phyloP scores from a whole-genome alignment of 2,888 invertebrate species.

The Dichetophora obliterata region DNA sequence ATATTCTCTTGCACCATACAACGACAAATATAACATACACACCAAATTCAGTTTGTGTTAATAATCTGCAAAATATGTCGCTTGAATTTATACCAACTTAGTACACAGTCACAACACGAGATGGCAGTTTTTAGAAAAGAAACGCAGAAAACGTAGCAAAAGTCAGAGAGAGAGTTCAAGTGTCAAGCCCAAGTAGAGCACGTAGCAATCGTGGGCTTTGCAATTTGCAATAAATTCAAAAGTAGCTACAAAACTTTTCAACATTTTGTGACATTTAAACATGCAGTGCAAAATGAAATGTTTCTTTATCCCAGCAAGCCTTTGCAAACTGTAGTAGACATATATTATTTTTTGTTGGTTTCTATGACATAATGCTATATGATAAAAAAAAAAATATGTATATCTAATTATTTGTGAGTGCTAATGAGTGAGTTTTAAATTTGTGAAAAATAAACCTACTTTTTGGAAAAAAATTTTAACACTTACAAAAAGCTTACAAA shows the following conservation, averaged over 20 bases:
- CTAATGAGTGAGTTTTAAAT: no score
- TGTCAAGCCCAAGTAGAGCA: not conserved
- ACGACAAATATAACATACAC: not conserved
- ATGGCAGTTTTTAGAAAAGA: not conserved
- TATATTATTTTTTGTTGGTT: no score
- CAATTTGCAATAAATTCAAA: constrained; percentile 17
- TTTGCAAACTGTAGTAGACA: no score
- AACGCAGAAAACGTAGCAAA: constrained; percentile 1
- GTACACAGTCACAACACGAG: not conserved
- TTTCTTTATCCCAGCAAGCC: no score
- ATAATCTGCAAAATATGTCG: constrained; percentile 4
- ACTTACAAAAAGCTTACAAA: no score
- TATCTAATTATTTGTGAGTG: no score
- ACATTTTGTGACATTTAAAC: constrained; percentile 9
- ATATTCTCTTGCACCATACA: not conserved
- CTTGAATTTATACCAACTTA: constrained; percentile 8
- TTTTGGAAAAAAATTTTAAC: no score
- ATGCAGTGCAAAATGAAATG: no score
- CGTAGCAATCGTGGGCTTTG: constrained; percentile 2
- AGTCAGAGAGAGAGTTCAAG: not conserved
- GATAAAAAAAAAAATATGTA: no score
- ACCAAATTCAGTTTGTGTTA: not conserved
- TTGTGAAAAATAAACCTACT: no score
- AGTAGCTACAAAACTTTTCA: constrained; percentile 1
- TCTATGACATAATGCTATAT: no score